Evolutionary conservation across 2,888 invertebrate species (phyloP).

Genomic region (Heliconius cydno): DNA sequence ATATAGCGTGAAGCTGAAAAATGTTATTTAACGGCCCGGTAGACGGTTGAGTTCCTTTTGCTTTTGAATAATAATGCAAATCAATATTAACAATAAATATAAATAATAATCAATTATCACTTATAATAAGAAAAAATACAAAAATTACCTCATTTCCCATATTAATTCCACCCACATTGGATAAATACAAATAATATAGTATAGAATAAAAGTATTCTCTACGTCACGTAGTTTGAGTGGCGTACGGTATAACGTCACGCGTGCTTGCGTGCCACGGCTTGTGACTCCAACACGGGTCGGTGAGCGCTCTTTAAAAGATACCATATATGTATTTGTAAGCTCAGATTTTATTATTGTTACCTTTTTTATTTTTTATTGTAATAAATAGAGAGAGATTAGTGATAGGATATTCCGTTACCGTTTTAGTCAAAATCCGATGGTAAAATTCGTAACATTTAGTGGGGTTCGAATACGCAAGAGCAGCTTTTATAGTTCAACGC

Average conservation of each 20-base stretch:
- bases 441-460: no score
- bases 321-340: conserved; percentile 3
- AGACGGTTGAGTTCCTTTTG: no score
- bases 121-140: not conserved
- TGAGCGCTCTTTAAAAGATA: conserved; percentile 10
- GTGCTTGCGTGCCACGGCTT: conserved; percentile 33
- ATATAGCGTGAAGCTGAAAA: no score
- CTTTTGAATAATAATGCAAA: no score
- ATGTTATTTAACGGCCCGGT: no score
- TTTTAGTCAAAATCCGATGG: not conserved
- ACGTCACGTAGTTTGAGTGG: conserved; percentile 37
- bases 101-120: not conserved
- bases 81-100: no score
- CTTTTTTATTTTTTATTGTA: not conserved
- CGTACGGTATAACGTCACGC: conserved; percentile 27
- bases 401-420: not conserved
- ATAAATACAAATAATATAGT: not conserved
- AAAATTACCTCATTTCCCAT: not conserved
- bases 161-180: not conserved
- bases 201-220: conserved; percentile 32
- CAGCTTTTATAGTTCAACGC: no score
- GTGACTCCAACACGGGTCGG: conserved; percentile 20
- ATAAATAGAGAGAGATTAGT: not conserved
- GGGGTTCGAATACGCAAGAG: no score
- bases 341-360: conserved; percentile 7